These are phyloP conservation scores for Morpho deidamia DNA, from an alignment of 2,888 invertebrate species.

Conservation along the genomic window DNA sequence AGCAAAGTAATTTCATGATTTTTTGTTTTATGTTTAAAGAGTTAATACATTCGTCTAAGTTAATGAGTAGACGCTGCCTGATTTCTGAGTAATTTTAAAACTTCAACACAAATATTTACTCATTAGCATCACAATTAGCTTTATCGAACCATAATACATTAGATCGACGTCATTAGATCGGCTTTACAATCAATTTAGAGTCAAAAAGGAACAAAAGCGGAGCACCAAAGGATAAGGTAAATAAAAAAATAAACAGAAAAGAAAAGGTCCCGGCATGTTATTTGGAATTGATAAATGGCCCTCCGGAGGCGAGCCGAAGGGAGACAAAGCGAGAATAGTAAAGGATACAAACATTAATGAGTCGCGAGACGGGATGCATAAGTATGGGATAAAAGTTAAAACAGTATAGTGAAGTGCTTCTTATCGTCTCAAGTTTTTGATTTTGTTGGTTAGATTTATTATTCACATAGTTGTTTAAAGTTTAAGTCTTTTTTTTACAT, in stretches of 20 bases:
- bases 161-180: constrained; percentile 65
- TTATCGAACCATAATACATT: constrained; percentile 65
- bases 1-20: no score
- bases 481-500: constrained; percentile 25
- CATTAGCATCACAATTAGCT: constrained; percentile 61
- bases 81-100: not conserved
- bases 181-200: constrained; percentile 74
- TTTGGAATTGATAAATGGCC: constrained; percentile 78
- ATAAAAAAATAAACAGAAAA: constrained; percentile 73
- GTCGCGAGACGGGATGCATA: constrained; percentile 51
- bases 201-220: constrained; percentile 58
- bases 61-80: no score
- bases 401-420: constrained; percentile 63
- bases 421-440: constrained; percentile 46
- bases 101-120: constrained; percentile 27
- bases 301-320: constrained; percentile 62
- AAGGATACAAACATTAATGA: constrained; percentile 64
- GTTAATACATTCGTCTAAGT: no score
- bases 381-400: constrained; percentile 54
- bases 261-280: constrained; percentile 74
- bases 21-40: not conserved
- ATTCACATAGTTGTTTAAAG: constrained; percentile 27
- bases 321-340: constrained; percentile 55
- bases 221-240: constrained; percentile 68
- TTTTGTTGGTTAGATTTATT: constrained; percentile 38